Conservation (phyloP, 64 coral and sea anemone genomes). For the Montipora foliosa region DNA sequence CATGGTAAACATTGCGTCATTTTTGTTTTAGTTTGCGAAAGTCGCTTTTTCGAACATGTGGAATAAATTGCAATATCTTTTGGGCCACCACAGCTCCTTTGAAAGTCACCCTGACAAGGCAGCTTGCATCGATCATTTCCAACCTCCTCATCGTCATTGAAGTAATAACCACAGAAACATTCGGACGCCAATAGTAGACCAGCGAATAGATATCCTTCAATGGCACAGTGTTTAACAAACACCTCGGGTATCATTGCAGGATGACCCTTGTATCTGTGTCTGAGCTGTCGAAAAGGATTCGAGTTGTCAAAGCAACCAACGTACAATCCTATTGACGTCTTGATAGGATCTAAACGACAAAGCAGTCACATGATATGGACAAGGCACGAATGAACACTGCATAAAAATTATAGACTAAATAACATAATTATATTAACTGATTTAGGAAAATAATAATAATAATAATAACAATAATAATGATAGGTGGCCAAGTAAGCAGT, state of each 20-base stretch:
- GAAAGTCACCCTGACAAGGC: slow-evolving; percentile 36
- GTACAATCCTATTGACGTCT: background rate
- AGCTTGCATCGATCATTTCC: background rate
- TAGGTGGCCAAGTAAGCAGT: too few relatives aligned
- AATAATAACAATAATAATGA: too few relatives aligned
- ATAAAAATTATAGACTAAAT: background rate
- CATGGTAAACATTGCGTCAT: too few relatives aligned
- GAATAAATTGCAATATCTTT: slow-evolving; percentile 41
- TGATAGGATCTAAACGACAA: slow-evolving; percentile 7
- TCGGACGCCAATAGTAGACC: slow-evolving; percentile 28
- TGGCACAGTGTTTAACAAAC: background rate
- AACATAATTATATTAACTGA: too few relatives aligned
- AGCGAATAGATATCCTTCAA: slow-evolving; percentile 4
- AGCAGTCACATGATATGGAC: background rate
- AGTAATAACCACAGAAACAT: slow-evolving; percentile 36
- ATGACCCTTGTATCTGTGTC: slow-evolving; percentile 21
- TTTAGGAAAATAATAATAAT: too few relatives aligned
- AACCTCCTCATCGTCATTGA: background rate
- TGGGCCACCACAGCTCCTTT: slow-evolving; percentile 28
- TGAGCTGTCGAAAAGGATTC: background rate
- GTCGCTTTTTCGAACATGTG: background rate
- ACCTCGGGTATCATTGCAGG: slow-evolving; percentile 28
- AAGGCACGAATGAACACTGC: too few relatives aligned
- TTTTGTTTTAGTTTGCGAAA: too few relatives aligned
- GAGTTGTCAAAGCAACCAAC: slow-evolving; percentile 40